Conservation (phyloP, 2,113 vertebrate species). For the Bos indicus region DNA sequence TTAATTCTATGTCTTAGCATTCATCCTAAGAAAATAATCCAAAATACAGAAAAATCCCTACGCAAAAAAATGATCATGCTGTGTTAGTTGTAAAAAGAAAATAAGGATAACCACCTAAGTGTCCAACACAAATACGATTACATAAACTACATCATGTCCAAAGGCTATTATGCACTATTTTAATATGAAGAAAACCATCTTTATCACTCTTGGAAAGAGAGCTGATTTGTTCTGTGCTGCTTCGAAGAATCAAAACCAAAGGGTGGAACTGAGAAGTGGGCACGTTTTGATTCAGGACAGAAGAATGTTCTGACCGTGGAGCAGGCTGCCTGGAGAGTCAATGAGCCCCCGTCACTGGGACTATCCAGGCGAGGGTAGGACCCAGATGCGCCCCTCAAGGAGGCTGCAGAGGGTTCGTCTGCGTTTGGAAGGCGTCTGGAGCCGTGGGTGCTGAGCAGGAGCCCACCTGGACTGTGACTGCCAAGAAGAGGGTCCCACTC, state of each 20-base stretch:
- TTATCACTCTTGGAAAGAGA: background rate
- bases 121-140: background rate
- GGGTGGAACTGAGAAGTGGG: background rate
- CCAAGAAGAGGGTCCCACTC: background rate
- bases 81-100: conserved; percentile 23
- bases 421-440: background rate
- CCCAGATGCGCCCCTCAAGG: background rate
- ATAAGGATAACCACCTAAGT: background rate
- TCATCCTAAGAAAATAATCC: background rate
- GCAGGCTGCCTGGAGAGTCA: background rate
- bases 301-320: background rate
- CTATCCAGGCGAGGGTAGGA: background rate
- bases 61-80: background rate
- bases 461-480: background rate
- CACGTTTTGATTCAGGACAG: background rate
- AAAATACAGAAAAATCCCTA: background rate
- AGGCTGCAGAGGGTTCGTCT: background rate
- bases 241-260: background rate
- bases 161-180: background rate
- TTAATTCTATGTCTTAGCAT: background rate
- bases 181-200: background rate
- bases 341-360: background rate
- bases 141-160: background rate
- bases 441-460: background rate
- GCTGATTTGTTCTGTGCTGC: background rate